Percentiles rank a stretch among this genome's conserved stretches.
These are phyloP conservation scores for Mythimna vitellina DNA, from an alignment of 2,888 invertebrate genomes.

Conservation along the genomic window DNA sequence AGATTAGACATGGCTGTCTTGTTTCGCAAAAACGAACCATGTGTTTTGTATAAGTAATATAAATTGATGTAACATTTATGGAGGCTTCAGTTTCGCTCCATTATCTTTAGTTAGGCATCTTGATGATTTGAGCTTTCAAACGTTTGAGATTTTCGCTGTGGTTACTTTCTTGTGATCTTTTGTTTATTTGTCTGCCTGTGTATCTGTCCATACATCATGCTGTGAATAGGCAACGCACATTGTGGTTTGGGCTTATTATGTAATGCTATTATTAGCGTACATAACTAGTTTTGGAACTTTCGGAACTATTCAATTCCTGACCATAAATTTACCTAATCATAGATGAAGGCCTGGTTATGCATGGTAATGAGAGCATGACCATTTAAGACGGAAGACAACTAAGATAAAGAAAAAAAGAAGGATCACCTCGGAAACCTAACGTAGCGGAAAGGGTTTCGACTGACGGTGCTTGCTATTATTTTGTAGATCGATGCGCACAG, in stretches of 20 bases:
- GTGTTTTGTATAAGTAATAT: slow-evolving; percentile 43
- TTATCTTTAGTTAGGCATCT: slow-evolving; percentile 53
- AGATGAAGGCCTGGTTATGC: slow-evolving; percentile 11
- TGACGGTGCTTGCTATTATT: slow-evolving; percentile 6
- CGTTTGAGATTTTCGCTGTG: slow-evolving; percentile 15
- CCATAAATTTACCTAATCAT: slow-evolving; percentile 9
- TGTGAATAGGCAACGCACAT: slow-evolving; percentile 23
- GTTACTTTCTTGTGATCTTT: slow-evolving; percentile 31
- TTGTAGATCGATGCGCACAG: background rate
- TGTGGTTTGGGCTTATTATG: background rate
- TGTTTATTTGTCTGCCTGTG: slow-evolving; percentile 29
- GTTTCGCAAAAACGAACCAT: slow-evolving; percentile 53
- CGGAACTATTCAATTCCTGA: slow-evolving; percentile 1
- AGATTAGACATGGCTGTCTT: slow-evolving; percentile 50
- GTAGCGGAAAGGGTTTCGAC: slow-evolving; percentile 25
- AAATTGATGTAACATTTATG: slow-evolving; percentile 54
- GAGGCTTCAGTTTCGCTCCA: slow-evolving; percentile 51
- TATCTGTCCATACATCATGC: slow-evolving; percentile 16
- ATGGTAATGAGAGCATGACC: slow-evolving; percentile 39
- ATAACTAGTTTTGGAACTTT: background rate
- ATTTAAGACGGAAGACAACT: slow-evolving; percentile 27
- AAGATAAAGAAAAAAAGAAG: slow-evolving; percentile 18
- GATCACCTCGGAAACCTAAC: slow-evolving; percentile 22
- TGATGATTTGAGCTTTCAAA: slow-evolving; percentile 31
- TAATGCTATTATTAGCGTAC: slow-evolving; percentile 21